Percentiles rank a stretch among this genome's conserved stretches.
Evolutionary conservation across 2,888 invertebrate species (phyloP).

Genomic region (Gibbula magus): DNA sequence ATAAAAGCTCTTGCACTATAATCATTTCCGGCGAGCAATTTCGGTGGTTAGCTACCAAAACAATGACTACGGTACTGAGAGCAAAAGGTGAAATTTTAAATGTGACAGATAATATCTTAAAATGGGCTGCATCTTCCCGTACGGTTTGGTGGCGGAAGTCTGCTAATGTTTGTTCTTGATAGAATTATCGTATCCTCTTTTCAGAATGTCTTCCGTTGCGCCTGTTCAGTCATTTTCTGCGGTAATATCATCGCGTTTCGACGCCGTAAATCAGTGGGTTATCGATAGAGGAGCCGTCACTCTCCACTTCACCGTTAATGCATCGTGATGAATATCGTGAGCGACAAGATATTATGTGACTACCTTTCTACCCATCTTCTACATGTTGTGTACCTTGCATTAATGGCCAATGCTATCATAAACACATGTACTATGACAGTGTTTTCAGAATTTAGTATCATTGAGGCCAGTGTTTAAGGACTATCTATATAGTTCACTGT

Average conservation of each 20-base stretch:
- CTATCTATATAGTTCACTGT: too few relatives aligned
- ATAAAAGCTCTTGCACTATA: not conserved
- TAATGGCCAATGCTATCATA: too few relatives aligned
- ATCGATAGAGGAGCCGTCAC: not conserved
- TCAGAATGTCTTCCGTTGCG: not conserved
- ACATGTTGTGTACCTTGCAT: too few relatives aligned
- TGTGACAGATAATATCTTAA: constrained; percentile 16
- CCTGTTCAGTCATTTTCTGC: not conserved
- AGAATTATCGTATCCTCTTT: not conserved
- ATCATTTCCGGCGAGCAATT: not conserved
- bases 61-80: not conserved
- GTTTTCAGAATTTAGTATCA: too few relatives aligned
- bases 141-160: not conserved
- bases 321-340: not conserved
- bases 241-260: not conserved
- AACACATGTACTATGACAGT: too few relatives aligned
- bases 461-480: too few relatives aligned
- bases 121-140: not conserved
- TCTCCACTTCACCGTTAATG: constrained; percentile 12
- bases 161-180: constrained; percentile 11
- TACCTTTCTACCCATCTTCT: too few relatives aligned
- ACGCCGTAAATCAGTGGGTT: not conserved
- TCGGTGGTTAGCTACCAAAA: not conserved
- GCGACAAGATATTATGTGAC: too few relatives aligned
- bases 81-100: constrained; percentile 1